Evolutionary conservation across 2,888 invertebrate species (phyloP).

Genomic region (Alloscopus bannaensis): DNA sequence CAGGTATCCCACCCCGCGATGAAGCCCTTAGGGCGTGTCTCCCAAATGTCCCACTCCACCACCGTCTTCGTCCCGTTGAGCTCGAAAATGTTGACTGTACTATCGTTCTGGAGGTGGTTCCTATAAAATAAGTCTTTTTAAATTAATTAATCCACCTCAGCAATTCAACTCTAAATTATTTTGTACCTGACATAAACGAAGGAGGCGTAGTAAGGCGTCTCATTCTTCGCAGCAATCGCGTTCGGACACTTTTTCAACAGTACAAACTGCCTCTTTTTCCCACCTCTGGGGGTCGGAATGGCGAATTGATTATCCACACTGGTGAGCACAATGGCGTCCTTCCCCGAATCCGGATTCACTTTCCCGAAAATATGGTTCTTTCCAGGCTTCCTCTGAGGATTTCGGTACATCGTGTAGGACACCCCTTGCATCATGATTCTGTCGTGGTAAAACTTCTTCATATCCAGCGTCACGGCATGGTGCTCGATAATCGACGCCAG

Average conservation of each 20-base stretch:
- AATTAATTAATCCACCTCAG: no score
- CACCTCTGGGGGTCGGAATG: slow-evolving; percentile 28
- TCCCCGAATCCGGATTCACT: slow-evolving; percentile 3
- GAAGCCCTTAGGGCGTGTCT: neutral
- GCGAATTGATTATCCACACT: slow-evolving; percentile 29
- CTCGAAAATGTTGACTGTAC: neutral
- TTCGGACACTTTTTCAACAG: slow-evolving; percentile 4
- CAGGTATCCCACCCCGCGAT: slow-evolving; percentile 28
- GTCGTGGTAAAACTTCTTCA: slow-evolving; percentile 16
- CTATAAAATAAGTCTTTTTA: neutral
- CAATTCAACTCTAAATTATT: neutral
- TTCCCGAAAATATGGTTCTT: neutral
- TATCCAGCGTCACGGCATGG: slow-evolving; percentile 2
- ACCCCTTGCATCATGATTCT: slow-evolving; percentile 11
- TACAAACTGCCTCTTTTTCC: slow-evolving; percentile 25
- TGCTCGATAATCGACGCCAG: neutral
- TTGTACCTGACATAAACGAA: slow-evolving; percentile 23
- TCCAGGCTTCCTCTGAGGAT: neutral
- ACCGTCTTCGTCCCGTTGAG: neutral
- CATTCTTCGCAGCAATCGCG: neutral
- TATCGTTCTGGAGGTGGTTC: neutral
- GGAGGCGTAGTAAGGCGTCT: slow-evolving; percentile 4
- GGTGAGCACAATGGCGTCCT: slow-evolving; percentile 11
- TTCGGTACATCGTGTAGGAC: neutral
- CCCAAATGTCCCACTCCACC: slow-evolving; percentile 38